phyloP scores from a whole-genome alignment of 2,797 vertebrate species.

The Geotrypetes seraphini region DNA sequence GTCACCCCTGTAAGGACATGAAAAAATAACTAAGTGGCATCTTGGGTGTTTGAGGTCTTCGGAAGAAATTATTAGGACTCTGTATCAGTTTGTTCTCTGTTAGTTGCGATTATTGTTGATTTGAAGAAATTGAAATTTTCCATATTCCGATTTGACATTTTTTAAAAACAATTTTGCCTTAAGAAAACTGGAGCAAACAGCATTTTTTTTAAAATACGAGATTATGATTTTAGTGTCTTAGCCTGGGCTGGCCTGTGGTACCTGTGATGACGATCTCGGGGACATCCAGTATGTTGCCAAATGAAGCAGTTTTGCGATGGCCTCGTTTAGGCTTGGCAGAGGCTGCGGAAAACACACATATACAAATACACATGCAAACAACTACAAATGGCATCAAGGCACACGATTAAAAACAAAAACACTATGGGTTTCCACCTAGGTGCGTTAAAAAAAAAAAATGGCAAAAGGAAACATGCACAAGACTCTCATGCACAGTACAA shows the following conservation, averaged over 20 bases:
- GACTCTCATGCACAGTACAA: conserved; percentile 52
- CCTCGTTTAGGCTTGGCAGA: conserved; percentile 89
- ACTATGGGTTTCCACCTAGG: conserved; percentile 39
- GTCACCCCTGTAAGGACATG: too few relatives aligned
- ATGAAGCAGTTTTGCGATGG: conserved; percentile 98
- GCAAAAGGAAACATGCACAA: conserved; percentile 50
- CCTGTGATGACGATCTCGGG: conserved; percentile 99
- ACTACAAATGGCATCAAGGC: conserved; percentile 60
- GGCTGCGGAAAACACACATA: conserved; percentile 94
- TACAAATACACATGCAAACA: conserved; percentile 88
- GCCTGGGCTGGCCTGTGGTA: conserved; percentile 72
- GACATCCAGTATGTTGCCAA: conserved; percentile 98
- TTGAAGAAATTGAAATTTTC: too few relatives aligned
- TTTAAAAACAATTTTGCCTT: too few relatives aligned
- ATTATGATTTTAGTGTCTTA: conserved; percentile 55
- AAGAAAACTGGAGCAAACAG: conserved; percentile 58
- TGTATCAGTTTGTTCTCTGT: too few relatives aligned
- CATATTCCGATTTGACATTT: too few relatives aligned
- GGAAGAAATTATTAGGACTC: too few relatives aligned
- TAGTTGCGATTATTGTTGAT: too few relatives aligned
- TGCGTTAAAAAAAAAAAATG: conserved; percentile 60
- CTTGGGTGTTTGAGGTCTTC: too few relatives aligned
- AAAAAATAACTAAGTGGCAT: too few relatives aligned
- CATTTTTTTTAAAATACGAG: conserved; percentile 55
- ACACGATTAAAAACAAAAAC: conserved; percentile 49